Evolutionary conservation across 1,140 invertebrate species (phyloP).

Genomic region (Pachypeltis micranthus): DNA sequence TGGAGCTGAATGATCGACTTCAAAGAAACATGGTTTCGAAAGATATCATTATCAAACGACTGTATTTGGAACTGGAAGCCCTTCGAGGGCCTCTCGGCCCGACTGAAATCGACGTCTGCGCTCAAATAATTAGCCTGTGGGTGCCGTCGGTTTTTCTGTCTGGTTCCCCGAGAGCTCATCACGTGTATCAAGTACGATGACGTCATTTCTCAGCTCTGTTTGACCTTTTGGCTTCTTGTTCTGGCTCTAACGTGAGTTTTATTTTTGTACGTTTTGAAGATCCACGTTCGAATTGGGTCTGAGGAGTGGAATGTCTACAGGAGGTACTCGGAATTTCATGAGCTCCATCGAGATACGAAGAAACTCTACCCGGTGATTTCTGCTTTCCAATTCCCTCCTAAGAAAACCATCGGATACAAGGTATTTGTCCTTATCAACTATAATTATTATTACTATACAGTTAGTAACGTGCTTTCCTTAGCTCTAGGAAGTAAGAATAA

Average conservation of each 20-base stretch:
- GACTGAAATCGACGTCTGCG: slow-evolving; percentile 31
- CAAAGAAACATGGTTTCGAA: slow-evolving; percentile 39
- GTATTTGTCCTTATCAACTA: slow-evolving; percentile 42
- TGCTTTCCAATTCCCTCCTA: slow-evolving; percentile 84
- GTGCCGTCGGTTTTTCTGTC: slow-evolving; percentile 82
- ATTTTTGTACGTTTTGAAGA: slow-evolving; percentile 37
- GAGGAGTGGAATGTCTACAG: slow-evolving; percentile 91
- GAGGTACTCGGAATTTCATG: slow-evolving; percentile 80
- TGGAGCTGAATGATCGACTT: slow-evolving; percentile 77
- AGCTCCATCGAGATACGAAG: slow-evolving; percentile 65
- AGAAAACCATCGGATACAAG: slow-evolving; percentile 82
- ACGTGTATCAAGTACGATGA: slow-evolving; percentile 77
- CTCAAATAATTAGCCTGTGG: slow-evolving; percentile 70
- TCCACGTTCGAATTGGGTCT: slow-evolving; percentile 69
- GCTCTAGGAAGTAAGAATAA: not conserved
- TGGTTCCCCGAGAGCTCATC: slow-evolving; percentile 62
- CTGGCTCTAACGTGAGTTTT: too few relatives aligned
- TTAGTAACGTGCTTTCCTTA: not conserved
- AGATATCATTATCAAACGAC: slow-evolving; percentile 42
- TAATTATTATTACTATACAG: too few relatives aligned
- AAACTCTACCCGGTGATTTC: slow-evolving; percentile 65
- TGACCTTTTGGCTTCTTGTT: too few relatives aligned
- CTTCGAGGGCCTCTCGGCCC: slow-evolving; percentile 50
- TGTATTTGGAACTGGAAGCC: slow-evolving; percentile 54
- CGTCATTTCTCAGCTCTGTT: too few relatives aligned